Conservation (phyloP, 2,113 vertebrate species). For the Ameiurus melas region DNA sequence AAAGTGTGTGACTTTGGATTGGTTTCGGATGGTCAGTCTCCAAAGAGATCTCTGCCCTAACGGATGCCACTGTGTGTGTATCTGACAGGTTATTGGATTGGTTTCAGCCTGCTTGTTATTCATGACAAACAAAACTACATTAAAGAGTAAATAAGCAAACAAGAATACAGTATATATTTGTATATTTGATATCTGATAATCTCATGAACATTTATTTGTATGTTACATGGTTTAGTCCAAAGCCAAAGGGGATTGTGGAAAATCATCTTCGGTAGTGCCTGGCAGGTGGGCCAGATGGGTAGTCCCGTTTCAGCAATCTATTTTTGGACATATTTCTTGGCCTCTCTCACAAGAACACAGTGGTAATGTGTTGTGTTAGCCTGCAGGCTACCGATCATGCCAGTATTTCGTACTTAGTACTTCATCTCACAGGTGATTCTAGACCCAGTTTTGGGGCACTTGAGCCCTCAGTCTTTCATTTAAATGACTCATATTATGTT, state of each 20-base stretch:
- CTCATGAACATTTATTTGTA: neutral
- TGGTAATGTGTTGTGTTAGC: conserved; percentile 44
- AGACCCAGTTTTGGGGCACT: neutral
- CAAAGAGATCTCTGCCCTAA: conserved; percentile 7
- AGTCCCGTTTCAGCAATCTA: conserved; percentile 41
- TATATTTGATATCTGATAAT: neutral
- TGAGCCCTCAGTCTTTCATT: neutral
- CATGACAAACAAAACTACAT: neutral
- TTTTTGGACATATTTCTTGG: conserved; percentile 46
- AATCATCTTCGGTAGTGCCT: conserved; percentile 46
- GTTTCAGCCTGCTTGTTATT: conserved; percentile 12
- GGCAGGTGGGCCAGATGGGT: conserved; percentile 55
- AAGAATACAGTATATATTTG: neutral
- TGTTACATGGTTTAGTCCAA: conserved; percentile 33
- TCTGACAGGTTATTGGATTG: conserved; percentile 20
- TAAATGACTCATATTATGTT: neutral
- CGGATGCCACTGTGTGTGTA: neutral
- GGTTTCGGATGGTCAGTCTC: conserved; percentile 33
- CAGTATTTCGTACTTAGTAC: neutral
- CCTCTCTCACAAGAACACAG: conserved; percentile 45
- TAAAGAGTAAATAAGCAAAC: conserved; percentile 7
- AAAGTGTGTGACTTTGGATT: neutral
- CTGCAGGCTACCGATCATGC: conserved; percentile 23
- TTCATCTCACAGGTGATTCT: neutral
- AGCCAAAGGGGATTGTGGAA: conserved; percentile 42